Base-by-base conservation (phyloP, 1,140 invertebrate genomes). In the Rhyzopertha dominica region DNA sequence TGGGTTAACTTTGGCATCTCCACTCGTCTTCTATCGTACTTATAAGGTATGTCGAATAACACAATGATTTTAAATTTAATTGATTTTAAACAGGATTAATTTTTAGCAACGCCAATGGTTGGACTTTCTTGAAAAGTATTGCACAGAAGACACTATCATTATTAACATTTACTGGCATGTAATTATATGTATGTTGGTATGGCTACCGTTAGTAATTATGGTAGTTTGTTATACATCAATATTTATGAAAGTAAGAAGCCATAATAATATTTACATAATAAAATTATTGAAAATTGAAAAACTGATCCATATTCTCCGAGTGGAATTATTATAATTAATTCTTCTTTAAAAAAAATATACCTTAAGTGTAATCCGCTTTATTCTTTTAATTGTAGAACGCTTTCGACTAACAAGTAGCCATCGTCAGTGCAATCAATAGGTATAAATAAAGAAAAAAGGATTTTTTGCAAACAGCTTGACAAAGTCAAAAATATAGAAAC, bases 91-190 rank as follows among this genome's bases (percentile, higher is more conserved):
- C n/a, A n/a, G 5, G 7, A 17, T 54, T 51, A 41, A 13, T 44
- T 65, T 67, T 35, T 47, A 82, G 72, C 76, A 80, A 60, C 70
- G 85, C 1, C 67, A 77, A 49, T 87, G 84, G 84, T 65, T 72
- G 19, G 75, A 86, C 62, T 81, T 81, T 53, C 58, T 78, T 1
- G 81, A 87, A 66, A 76, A 66, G 7, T 86, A 74, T 54, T 87
- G 84, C 54, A 74, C 69, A 3, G 84, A 87, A 67, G 74, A 85
- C 35, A 55, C 69, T 0, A 53, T 70, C 4, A 60, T 82, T 0
- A 61, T 81, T 8, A 73, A 75, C 10, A 74, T 80, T 14, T 88
- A 86, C 54, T 87, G 84, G 84, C 77, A 85, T 51, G 76, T 86
- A 12, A 72, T 86, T 0, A 70, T 84, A 5, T 73, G 76, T 2